Evolutionary conservation across 2,888 invertebrate species (phyloP), one percentile per base, ranked within the genome.

Genomic region (Drosophila buzzatii): DNA sequence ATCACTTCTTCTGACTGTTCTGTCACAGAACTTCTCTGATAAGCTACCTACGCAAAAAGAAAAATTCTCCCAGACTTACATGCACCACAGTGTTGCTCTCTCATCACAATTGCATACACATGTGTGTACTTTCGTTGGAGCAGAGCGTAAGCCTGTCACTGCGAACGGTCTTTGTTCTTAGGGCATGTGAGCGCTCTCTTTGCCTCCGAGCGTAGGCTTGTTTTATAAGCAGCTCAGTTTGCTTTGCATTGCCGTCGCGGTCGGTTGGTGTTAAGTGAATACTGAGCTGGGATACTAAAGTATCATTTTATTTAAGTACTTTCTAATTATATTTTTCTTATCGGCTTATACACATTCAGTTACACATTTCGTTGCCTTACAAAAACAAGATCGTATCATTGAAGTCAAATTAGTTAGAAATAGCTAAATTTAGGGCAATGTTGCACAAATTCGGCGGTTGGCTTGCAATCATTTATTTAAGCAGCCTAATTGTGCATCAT

Each of bases 391-490:
- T 20, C 44, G 47, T 51, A 16, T 35, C 41, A 51, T 52, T 55
- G 51, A 33, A n/a, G 16, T 37, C 8, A 52, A 60, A 39, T 56
- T 45, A 51, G 59, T 59, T 37, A 41, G 12, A 20, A 10, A 39
- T 33, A 57, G 55, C 61, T 33, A 42, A 31, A 31, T 56, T n/a
- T 63, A 58, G 56, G 64, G 63, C 64, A 60, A 87, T 87, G 82
- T 51, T 59, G n/a, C 42, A 47, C 41, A 69, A 65, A 64, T 42
- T 56, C 45, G 47, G 59, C 16, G 39, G 35, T 18, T 70, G 65
- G 61, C 42, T 74, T 56, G 76, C 65, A 39, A 6, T 78, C 23
- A 49, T 79, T 6, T 65, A 10, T 42, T 35, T 74, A 55, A 59
- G 69, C n/a, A 33, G 69, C 27, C 51, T 33, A 18, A 27, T 39